A percentile compares a stretch with the other conserved stretches of the same genome.
phyloP scores from a whole-genome alignment of 2,888 invertebrate species.

The Diadegma fenestrale region DNA sequence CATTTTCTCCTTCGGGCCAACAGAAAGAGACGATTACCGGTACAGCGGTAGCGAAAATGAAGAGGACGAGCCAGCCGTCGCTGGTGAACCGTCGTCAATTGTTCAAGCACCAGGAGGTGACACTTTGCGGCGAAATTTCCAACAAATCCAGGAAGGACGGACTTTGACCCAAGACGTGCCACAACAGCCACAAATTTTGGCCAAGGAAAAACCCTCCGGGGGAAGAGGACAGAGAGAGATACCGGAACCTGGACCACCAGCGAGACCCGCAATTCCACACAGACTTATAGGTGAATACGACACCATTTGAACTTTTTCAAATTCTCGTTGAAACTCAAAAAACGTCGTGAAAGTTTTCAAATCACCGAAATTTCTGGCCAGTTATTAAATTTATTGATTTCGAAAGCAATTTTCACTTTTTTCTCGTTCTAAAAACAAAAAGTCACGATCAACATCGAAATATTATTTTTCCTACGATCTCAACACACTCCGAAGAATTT shows the following conservation, averaged over 20 bases:
- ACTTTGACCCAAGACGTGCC: conserved; percentile 87
- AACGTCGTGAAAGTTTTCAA: too few relatives aligned
- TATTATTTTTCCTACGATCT: too few relatives aligned
- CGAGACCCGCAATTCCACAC: conserved; percentile 95
- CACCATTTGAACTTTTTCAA: too few relatives aligned
- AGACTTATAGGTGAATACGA: conserved; percentile 89
- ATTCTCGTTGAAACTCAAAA: too few relatives aligned
- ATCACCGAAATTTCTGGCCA: too few relatives aligned
- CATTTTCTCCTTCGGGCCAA: conserved; percentile 37
- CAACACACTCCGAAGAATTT: too few relatives aligned
- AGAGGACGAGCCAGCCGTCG: conserved; percentile 96
- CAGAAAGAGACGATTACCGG: conserved; percentile 86
- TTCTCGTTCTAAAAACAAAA: too few relatives aligned
- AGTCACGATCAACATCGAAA: too few relatives aligned
- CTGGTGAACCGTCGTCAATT: conserved; percentile 98
- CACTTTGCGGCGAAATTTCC: conserved; percentile 98
- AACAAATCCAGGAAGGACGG: conserved; percentile 96
- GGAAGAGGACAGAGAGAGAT: conserved; percentile 84
- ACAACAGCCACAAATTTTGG: conserved; percentile 78
- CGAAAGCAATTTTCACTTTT: too few relatives aligned
- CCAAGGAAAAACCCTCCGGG: conserved; percentile 79
- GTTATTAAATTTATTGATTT: too few relatives aligned
- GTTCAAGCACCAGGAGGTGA: conserved; percentile 96
- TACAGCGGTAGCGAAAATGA: conserved; percentile 99
- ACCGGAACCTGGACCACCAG: conserved; percentile 94